Percentiles rank a stretch among this genome's conserved stretches.
Conservation (phyloP, 2,113 vertebrate species). For the Microcebus tavaratra region DNA sequence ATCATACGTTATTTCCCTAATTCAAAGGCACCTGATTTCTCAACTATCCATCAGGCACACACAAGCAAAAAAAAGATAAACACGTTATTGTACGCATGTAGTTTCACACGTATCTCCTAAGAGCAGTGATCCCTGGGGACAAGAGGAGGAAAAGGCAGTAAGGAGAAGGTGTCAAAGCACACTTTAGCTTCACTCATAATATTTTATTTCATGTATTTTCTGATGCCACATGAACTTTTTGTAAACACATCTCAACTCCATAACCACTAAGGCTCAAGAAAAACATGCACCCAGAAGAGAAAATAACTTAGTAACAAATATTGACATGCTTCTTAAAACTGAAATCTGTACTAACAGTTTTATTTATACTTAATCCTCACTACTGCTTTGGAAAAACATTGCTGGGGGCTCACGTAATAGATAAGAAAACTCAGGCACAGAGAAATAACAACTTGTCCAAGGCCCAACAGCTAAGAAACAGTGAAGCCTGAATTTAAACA, state of each 20-base stretch:
- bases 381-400: neutral
- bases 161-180: fast-evolving
- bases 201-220: fast-evolving
- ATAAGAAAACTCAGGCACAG: neutral
- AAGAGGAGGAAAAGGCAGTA: fast-evolving
- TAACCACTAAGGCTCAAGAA: neutral
- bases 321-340: neutral
- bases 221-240: neutral
- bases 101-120: neutral
- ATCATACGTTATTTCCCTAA: neutral
- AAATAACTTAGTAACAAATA: neutral
- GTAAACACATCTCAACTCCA: neutral
- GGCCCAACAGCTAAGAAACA: neutral
- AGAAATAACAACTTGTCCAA: neutral
- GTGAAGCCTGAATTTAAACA: neutral
- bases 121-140: neutral
- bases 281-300: fast-evolving
- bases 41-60: too few relatives aligned
- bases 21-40: neutral
- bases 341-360: neutral
- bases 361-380: neutral
- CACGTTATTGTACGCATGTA: fast-evolving
- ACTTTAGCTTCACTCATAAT: fast-evolving
- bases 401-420: neutral
- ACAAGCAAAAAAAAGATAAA: neutral